A percentile compares a stretch with the other conserved stretches of the same genome.
Conservation (phyloP, 2,113 vertebrate species). For the Ophthalmolycus amberensis region DNA sequence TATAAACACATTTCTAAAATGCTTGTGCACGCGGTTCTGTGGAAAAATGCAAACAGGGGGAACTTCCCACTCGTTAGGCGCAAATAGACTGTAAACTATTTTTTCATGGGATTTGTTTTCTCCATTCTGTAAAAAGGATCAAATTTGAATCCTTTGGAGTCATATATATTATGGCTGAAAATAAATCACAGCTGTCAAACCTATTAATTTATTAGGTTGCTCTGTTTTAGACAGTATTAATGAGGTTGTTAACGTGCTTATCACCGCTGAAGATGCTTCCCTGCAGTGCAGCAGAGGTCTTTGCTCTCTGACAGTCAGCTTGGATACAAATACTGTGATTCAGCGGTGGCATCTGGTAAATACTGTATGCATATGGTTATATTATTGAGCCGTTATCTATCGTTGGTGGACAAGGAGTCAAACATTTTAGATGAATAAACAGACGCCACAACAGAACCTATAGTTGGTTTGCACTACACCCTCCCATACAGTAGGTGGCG, state of each 20-base stretch:
- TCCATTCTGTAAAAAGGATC: conserved; percentile 3
- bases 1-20: conserved; percentile 23
- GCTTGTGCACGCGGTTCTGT: conserved; percentile 22
- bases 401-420: neutral
- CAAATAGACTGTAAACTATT: neutral
- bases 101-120: neutral
- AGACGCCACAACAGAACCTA: neutral
- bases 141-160: neutral
- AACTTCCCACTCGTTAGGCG: conserved; percentile 47
- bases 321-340: conserved; percentile 7
- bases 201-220: conserved; percentile 4
- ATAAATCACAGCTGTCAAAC: conserved; percentile 32
- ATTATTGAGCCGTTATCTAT: neutral
- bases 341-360: neutral
- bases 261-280: conserved; percentile 16
- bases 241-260: neutral
- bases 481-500: too few relatives aligned
- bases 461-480: neutral
- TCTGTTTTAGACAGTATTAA: conserved; percentile 12
- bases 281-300: conserved; percentile 9
- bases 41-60: conserved; percentile 35
- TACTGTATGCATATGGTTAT: neutral
- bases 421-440: conserved; percentile 1
- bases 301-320: conserved; percentile 9
- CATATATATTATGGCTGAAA: neutral